Evolutionary conservation across 1,140 invertebrate genomes (phyloP).

Genomic region (Steinernema khuongi): DNA sequence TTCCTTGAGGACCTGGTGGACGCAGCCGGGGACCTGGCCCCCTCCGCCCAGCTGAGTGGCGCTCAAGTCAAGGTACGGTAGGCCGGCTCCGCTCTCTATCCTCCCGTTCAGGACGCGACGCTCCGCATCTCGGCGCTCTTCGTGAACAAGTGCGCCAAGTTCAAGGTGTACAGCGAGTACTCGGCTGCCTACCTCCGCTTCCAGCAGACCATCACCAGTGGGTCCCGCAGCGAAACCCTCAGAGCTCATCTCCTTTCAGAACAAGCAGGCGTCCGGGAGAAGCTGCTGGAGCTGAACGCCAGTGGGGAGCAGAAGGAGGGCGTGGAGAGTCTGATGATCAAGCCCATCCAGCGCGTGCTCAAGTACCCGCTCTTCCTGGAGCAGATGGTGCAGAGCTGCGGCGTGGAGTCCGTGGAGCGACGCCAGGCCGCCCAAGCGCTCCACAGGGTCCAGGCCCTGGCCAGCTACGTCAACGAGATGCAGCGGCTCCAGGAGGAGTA

Average conservation of each 20-base stretch:
- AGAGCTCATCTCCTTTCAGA: constrained; percentile 68
- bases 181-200: constrained; percentile 97
- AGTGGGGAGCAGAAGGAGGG: constrained; percentile 91
- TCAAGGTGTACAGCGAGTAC: constrained; percentile 97
- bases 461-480: constrained; percentile 99
- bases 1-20: constrained; percentile 53
- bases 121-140: constrained; percentile 94
- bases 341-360: constrained; percentile 94
- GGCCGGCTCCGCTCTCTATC: constrained; percentile 54
- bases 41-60: background rate
- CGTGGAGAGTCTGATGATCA: constrained; percentile 94
- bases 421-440: constrained; percentile 73
- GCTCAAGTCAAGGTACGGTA: constrained; percentile 20
- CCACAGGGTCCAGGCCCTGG: constrained; percentile 94
- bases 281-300: constrained; percentile 83
- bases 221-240: constrained; percentile 62
- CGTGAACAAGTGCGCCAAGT: constrained; percentile 94
- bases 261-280: constrained; percentile 89
- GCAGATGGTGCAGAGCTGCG: constrained; percentile 86
- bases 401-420: constrained; percentile 83
- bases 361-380: constrained; percentile 93
- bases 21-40: constrained; percentile 39
- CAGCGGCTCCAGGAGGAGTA: constrained; percentile 98
- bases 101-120: constrained; percentile 80
- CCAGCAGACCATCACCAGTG: constrained; percentile 93